Evolutionary conservation across 2,888 invertebrate species (phyloP).

Genomic region (Pterostichus madidus): DNA sequence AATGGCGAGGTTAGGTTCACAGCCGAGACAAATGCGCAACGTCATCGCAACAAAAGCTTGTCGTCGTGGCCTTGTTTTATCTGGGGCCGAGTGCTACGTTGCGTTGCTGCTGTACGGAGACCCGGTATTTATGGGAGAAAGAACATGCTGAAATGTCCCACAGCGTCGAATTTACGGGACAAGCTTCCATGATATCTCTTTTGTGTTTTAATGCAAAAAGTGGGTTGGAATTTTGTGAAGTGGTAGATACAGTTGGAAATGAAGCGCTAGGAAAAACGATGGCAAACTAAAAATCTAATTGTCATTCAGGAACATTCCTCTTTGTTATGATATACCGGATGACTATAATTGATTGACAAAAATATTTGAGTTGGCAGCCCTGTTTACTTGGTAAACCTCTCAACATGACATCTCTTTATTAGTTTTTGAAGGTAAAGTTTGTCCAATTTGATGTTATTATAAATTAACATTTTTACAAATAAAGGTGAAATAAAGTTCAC

Average conservation of each 20-base stretch:
- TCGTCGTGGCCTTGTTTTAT: constrained; percentile 57
- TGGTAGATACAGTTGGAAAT: constrained; percentile 10
- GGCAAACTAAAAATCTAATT: too few relatives aligned
- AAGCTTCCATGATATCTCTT: constrained; percentile 7
- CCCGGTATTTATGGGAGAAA: constrained; percentile 49
- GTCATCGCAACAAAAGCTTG: constrained; percentile 57
- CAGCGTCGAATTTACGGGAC: constrained; percentile 40
- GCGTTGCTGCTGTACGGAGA: constrained; percentile 6
- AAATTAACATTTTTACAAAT: too few relatives aligned
- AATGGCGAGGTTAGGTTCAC: constrained; percentile 56
- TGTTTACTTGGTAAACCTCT: too few relatives aligned
- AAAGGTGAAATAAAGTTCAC: too few relatives aligned
- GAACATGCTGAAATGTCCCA: constrained; percentile 51
- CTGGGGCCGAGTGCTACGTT: constrained; percentile 8
- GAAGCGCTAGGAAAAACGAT: neutral
- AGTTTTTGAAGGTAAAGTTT: too few relatives aligned
- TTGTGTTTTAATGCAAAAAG: constrained; percentile 40
- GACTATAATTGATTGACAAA: too few relatives aligned
- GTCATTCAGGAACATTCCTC: too few relatives aligned
- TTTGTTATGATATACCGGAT: too few relatives aligned
- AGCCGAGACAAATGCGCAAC: constrained; percentile 61
- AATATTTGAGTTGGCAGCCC: too few relatives aligned
- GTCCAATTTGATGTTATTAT: too few relatives aligned
- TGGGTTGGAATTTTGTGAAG: neutral
- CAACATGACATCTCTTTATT: too few relatives aligned